Evolutionary conservation across 2,888 invertebrate species (phyloP).

Genomic region (Leptinotarsa tumamoca): DNA sequence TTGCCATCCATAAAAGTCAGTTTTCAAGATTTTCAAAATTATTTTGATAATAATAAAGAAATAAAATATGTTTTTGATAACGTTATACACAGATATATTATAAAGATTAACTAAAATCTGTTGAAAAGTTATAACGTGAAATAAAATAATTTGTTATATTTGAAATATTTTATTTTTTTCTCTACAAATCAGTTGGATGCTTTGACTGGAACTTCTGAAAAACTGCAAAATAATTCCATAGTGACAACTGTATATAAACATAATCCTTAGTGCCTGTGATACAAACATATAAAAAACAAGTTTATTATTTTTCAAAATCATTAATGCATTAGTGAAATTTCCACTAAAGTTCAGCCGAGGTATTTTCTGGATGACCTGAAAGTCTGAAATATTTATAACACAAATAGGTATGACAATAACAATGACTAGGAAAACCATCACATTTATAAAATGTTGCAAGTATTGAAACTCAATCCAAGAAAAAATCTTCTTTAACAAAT

Average conservation of each 20-base stretch:
- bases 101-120: no score
- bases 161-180: not conserved
- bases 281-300: not conserved
- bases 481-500: not conserved
- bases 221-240: not conserved
- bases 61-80: no score
- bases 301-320: not conserved
- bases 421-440: not conserved
- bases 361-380: no score
- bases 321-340: not conserved
- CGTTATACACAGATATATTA: no score
- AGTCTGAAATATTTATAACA: not conserved
- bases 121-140: not conserved
- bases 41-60: no score
- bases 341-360: no score
- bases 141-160: not conserved
- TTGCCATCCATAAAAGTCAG: no score
- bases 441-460: not conserved
- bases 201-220: not conserved
- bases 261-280: not conserved
- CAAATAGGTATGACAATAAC: not conserved
- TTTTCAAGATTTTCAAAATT: no score
- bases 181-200: not conserved
- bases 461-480: conserved; percentile 9
- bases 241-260: not conserved